Percentiles rank a stretch among this genome's conserved stretches.
These are phyloP conservation scores for Fissipunctia ypsillon DNA, from an alignment of 2,888 invertebrate species.

Conservation along the genomic window DNA sequence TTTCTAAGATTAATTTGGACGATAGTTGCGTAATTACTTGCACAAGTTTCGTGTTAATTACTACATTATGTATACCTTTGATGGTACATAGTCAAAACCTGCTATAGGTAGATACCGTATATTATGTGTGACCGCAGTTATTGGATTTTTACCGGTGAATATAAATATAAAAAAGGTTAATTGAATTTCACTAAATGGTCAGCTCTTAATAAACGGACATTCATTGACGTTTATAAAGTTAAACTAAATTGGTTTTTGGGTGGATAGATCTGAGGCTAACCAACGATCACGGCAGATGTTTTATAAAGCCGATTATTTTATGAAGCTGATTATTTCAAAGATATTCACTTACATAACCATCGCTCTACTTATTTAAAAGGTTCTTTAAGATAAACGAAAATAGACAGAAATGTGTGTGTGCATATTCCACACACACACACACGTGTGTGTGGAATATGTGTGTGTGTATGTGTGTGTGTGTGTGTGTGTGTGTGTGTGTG, in stretches of 20 bases:
- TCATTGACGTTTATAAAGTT: neutral
- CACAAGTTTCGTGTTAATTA: constrained; percentile 38
- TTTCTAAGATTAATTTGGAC: constrained; percentile 45
- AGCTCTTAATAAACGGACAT: neutral
- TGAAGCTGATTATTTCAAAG: neutral
- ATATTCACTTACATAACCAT: neutral
- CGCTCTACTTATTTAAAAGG: neutral
- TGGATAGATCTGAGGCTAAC: neutral
- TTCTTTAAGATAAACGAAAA: neutral
- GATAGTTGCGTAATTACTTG: constrained; percentile 48
- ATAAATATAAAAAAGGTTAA: neutral
- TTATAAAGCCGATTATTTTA: neutral
- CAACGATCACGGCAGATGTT: neutral
- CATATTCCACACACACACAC: too few species aligned
- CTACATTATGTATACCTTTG: constrained; percentile 20
- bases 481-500: too few species aligned
- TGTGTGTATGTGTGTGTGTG: too few species aligned
- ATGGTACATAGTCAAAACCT: neutral
- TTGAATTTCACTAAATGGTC: neutral
- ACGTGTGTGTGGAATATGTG: too few species aligned
- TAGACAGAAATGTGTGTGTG: too few species aligned
- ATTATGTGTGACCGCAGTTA: neutral
- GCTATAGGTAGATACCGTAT: neutral
- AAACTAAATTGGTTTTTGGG: neutral
- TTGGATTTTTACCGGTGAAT: neutral